Evolutionary conservation across 2,888 invertebrate species (phyloP).

Genomic region (Eupelmus urozonus): DNA sequence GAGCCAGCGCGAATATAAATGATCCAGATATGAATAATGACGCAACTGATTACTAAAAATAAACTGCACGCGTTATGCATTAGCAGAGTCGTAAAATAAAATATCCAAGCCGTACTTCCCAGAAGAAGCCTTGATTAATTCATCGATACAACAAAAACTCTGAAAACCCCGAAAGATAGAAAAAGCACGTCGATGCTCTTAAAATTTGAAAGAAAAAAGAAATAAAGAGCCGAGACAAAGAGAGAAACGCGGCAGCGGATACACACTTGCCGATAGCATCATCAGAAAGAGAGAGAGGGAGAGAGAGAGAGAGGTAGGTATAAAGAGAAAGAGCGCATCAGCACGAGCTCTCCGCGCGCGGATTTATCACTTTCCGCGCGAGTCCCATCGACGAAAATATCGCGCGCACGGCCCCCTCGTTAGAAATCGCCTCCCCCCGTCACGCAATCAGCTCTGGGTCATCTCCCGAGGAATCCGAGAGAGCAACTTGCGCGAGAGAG

Average conservation of each 20-base stretch:
- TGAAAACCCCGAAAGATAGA: background rate
- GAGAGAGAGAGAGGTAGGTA: no score
- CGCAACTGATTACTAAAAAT: no score
- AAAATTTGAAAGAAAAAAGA: no score
- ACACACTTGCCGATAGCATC: no score
- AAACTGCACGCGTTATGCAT: no score
- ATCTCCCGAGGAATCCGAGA: conserved; percentile 44
- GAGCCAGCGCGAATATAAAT: no score
- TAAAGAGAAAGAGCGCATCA: background rate
- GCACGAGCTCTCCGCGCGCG: conserved; percentile 22
- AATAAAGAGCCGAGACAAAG: no score
- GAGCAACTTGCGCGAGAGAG: conserved; percentile 49
- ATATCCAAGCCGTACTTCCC: no score
- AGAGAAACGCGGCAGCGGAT: background rate
- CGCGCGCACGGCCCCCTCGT: conserved; percentile 30
- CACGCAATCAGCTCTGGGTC: conserved; percentile 54
- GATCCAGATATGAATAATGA: no score
- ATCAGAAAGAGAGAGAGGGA: background rate
- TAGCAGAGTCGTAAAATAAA: no score
- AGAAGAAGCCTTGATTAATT: no score
- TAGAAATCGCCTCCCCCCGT: conserved; percentile 40
- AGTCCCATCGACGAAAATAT: conserved; percentile 55
- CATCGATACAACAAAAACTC: no score
- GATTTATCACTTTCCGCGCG: conserved; percentile 54
- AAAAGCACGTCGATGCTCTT: background rate